These are phyloP conservation scores for Hippoglossus hippoglossus DNA, from an alignment of 2,797 vertebrate species.

Conservation along the genomic window DNA sequence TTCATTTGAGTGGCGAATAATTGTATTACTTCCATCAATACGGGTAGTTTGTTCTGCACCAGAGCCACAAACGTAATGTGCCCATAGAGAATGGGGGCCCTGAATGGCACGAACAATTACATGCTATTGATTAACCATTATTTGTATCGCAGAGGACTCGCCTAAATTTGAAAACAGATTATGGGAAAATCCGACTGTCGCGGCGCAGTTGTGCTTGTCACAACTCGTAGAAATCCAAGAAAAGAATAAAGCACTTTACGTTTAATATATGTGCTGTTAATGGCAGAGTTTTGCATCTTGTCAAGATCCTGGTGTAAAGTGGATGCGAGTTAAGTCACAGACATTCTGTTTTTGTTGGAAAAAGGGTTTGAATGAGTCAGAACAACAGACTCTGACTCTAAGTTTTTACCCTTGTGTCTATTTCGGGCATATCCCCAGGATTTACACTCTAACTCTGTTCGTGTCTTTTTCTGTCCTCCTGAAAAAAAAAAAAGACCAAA, in stretches of 20 bases:
- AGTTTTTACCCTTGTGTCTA: conserved; percentile 57
- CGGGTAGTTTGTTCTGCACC: conserved; percentile 60
- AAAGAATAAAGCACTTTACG: not conserved
- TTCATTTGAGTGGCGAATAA: conserved; percentile 70
- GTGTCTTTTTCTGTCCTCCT: conserved; percentile 47
- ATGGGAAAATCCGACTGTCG: not conserved
- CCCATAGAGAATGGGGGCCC: conserved; percentile 50
- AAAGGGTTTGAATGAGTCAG: conserved; percentile 35
- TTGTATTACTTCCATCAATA: conserved; percentile 72
- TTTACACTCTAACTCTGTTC: conserved; percentile 52
- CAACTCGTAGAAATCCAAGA: not conserved
- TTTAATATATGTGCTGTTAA: too few species aligned
- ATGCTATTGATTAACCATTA: conserved; percentile 53
- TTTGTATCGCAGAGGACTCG: conserved; percentile 10
- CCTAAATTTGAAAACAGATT: conserved; percentile 10
- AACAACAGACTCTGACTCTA: conserved; percentile 46
- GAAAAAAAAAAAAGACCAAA: conserved; percentile 32
- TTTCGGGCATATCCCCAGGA: conserved; percentile 58
- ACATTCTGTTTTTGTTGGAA: conserved; percentile 22
- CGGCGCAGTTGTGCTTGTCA: not conserved
- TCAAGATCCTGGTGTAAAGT: conserved; percentile 22
- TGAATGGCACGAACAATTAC: conserved; percentile 57
- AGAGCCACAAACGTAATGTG: conserved; percentile 52
- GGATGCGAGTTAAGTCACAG: not conserved
- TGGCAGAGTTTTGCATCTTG: conserved; percentile 2